Evolutionary conservation across 2,113 vertebrate species (phyloP).

Genomic region (Rattus rattus): DNA sequence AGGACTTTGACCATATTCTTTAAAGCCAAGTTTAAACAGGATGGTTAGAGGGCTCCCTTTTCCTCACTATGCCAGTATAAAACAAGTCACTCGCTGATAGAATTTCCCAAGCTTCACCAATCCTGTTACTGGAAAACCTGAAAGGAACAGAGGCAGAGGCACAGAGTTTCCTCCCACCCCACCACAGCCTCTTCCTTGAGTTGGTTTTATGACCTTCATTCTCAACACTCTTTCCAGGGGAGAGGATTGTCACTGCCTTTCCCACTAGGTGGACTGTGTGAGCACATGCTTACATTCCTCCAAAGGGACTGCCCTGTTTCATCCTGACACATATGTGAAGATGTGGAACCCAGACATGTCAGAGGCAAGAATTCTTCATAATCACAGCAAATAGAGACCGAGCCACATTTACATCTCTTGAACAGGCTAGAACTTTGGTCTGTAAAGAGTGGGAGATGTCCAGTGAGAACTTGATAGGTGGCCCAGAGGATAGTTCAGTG

Average conservation of each 20-base stretch:
- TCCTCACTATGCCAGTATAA: background rate
- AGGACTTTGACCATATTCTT: conserved; percentile 9
- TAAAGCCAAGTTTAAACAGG: conserved; percentile 20
- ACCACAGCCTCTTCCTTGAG: background rate
- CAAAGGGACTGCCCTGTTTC: background rate
- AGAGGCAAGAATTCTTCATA: background rate
- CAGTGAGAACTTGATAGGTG: background rate
- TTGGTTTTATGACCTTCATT: background rate
- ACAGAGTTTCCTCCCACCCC: background rate
- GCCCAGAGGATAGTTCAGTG: background rate
- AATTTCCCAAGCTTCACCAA: background rate
- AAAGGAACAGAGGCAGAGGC: background rate
- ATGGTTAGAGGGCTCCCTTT: background rate
- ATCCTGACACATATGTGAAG: no score
- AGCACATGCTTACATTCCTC: no score
- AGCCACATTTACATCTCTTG: background rate
- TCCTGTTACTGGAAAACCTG: background rate
- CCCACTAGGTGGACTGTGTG: background rate
- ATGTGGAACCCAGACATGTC: no score
- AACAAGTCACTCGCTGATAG: background rate
- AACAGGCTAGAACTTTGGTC: background rate
- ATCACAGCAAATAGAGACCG: background rate
- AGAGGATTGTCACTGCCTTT: background rate
- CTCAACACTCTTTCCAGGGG: background rate
- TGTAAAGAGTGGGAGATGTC: background rate